Conservation (phyloP, 2,888 invertebrate species). For the Ecliptopera silaceata region DNA sequence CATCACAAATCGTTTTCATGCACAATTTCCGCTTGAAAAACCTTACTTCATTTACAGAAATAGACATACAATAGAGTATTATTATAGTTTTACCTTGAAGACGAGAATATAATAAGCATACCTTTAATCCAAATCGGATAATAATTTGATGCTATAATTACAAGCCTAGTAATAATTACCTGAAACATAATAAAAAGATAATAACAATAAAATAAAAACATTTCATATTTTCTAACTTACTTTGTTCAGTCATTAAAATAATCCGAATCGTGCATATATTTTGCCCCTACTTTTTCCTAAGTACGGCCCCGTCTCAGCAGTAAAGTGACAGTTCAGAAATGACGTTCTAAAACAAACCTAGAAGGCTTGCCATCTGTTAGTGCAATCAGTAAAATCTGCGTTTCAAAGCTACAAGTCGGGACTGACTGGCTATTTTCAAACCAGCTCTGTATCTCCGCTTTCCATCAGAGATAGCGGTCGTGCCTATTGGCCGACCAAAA, state of each 20-base stretch:
- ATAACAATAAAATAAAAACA: too few species aligned
- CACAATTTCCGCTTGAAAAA: too few species aligned
- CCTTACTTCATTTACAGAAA: too few species aligned
- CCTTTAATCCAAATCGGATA: neutral
- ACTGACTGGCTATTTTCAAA: slow-evolving; percentile 11
- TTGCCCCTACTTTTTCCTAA: slow-evolving; percentile 3
- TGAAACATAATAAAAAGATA: slow-evolving; percentile 26
- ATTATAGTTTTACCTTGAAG: too few species aligned
- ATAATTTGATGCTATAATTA: neutral
- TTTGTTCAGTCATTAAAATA: too few species aligned
- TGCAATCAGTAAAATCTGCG: slow-evolving; percentile 14
- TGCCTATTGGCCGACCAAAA: slow-evolving; percentile 6
- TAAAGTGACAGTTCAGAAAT: slow-evolving; percentile 6
- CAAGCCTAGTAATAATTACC: slow-evolving; percentile 29
- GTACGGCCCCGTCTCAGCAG: neutral
- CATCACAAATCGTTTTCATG: too few species aligned
- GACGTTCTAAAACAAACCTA: slow-evolving; percentile 7
- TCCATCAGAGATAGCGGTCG: slow-evolving; percentile 14
- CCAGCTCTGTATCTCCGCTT: slow-evolving; percentile 12
- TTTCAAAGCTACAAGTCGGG: neutral
- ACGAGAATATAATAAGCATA: neutral
- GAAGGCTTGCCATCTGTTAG: slow-evolving; percentile 1
- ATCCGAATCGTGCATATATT: too few species aligned
- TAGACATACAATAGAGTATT: too few species aligned
- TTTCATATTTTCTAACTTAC: too few species aligned